These are phyloP conservation scores for Diaperis boleti DNA, from an alignment of 2,888 invertebrate species.

Conservation along the genomic window DNA sequence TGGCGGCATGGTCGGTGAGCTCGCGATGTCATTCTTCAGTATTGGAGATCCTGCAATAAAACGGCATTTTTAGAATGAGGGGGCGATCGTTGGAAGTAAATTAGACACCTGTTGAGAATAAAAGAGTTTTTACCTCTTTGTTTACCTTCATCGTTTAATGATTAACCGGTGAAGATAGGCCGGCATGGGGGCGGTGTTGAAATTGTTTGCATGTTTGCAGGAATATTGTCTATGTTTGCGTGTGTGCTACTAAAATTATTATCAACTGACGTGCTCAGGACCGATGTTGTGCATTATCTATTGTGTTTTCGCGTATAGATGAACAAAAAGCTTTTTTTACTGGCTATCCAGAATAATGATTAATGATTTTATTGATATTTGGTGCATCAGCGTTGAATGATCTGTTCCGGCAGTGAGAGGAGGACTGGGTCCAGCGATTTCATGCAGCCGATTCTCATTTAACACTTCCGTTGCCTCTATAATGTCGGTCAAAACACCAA, in stretches of 20 bases:
- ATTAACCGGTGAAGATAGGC: slow-evolving; percentile 17
- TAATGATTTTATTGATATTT: no score
- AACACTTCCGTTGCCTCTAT: no score
- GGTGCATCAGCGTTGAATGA: no score
- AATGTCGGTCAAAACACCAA: no score
- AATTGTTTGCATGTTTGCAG: background rate
- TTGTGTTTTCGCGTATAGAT: no score
- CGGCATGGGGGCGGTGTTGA: background rate
- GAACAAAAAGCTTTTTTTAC: no score
- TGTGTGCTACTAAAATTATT: slow-evolving; percentile 3
- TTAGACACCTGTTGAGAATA: slow-evolving; percentile 28
- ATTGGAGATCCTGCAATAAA: slow-evolving; percentile 41
- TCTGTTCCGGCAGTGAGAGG: no score
- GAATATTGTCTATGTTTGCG: slow-evolving; percentile 11
- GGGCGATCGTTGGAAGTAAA: slow-evolving; percentile 9
- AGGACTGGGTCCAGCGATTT: no score
- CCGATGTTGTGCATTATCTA: no score
- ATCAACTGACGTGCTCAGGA: no score
- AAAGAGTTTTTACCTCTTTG: slow-evolving; percentile 20
- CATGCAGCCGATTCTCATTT: no score
- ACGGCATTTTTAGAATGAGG: slow-evolving; percentile 24
- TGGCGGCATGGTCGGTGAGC: slow-evolving; percentile 33
- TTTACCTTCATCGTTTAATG: slow-evolving; percentile 7
- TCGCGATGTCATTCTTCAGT: slow-evolving; percentile 40
- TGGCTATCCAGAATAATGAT: no score